Evolutionary conservation across 2,113 vertebrate genomes (phyloP).

Genomic region (Drymodes brunneopygia): DNA sequence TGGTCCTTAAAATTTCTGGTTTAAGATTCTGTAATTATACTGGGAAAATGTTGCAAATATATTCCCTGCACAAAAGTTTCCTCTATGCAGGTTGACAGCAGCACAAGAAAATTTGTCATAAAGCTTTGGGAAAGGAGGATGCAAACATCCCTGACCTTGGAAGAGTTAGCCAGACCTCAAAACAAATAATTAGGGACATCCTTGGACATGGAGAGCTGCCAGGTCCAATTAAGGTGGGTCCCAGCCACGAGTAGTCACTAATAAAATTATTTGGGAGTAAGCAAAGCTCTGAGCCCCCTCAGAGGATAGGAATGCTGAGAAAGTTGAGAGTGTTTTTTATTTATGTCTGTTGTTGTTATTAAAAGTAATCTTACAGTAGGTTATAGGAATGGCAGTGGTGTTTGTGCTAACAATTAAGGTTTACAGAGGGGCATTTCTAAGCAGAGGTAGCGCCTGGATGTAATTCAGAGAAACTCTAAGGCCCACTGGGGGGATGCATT

Average conservation of each 20-base stretch:
- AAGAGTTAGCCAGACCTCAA: background rate
- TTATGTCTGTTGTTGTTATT: background rate
- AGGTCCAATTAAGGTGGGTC: background rate
- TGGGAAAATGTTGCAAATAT: background rate
- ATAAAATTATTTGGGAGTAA: background rate
- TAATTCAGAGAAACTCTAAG: background rate
- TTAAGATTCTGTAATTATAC: background rate
- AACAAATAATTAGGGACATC: background rate
- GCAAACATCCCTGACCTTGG: background rate
- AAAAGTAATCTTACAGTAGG: background rate
- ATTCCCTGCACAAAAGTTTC: background rate
- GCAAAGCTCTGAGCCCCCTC: background rate
- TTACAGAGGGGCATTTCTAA: background rate
- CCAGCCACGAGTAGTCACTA: background rate
- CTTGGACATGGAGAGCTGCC: background rate
- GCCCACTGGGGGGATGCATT: accelerated
- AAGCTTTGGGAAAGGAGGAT: background rate
- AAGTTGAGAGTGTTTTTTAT: background rate
- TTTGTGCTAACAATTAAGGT: background rate
- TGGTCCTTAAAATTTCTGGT: background rate
- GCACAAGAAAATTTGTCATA: background rate
- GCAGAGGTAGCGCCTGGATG: background rate
- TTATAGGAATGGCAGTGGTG: background rate
- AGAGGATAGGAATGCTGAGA: background rate
- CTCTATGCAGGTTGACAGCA: background rate